Percentiles rank a stretch among this genome's conserved stretches.
phyloP scores from a whole-genome alignment of 1,140 invertebrate genomes.

The Achroia grisella region DNA sequence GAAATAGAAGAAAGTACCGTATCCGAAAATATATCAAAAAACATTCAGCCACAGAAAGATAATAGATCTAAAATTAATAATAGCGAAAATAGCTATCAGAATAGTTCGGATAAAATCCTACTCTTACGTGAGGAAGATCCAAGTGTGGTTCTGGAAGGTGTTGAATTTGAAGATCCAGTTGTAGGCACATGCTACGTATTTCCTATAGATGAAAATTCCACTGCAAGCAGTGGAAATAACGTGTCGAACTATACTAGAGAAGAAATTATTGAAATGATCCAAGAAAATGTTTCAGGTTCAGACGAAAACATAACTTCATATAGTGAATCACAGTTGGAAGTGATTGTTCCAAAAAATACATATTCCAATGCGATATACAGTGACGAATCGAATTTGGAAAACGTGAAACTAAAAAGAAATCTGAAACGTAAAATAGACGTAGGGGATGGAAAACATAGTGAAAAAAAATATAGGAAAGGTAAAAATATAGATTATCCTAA shows the following conservation, averaged over 20 bases:
- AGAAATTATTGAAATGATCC: slow-evolving; percentile 10
- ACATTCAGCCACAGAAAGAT: background rate
- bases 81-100: too few species aligned
- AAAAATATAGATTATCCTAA: slow-evolving; percentile 60
- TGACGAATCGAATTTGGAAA: slow-evolving; percentile 5
- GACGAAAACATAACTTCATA: slow-evolving; percentile 1
- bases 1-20: too few species aligned
- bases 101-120: too few species aligned
- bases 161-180: slow-evolving; percentile 38
- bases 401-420: slow-evolving; percentile 9
- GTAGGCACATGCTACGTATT: slow-evolving; percentile 48
- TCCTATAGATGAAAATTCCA: slow-evolving; percentile 17
- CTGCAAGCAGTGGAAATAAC: slow-evolving; percentile 3
- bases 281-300: slow-evolving; percentile 4
- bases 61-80: too few species aligned
- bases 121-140: slow-evolving; percentile 11
- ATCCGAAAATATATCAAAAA: too few species aligned
- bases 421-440: slow-evolving; percentile 42
- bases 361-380: slow-evolving; percentile 23
- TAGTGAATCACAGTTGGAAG: slow-evolving; percentile 13
- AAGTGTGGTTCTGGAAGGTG: slow-evolving; percentile 35
- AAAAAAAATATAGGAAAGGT: slow-evolving; percentile 52
- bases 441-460: slow-evolving; percentile 18
- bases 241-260: background rate
- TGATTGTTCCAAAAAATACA: slow-evolving; percentile 34